Base-by-base conservation (phyloP, 2,888 invertebrate genomes). In the Acrobasis consociella region DNA sequence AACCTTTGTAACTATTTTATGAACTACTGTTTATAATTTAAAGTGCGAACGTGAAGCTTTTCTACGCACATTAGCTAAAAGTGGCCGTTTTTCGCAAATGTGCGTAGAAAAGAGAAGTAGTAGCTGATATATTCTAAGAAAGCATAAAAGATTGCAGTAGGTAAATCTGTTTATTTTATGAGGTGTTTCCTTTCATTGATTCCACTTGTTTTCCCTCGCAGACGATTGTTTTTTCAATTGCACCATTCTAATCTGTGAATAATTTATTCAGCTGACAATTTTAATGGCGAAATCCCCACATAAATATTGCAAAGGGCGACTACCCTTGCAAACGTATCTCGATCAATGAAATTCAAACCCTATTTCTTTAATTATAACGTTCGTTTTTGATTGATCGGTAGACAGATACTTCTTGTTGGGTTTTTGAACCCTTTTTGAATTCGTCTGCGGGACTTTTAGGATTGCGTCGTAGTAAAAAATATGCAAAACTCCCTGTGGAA, bases 201-300 rank as follows among this genome's bases (percentile, higher is more conserved):
- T 13, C 56, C 17, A 8, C 42, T 17, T 22, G 17, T 13, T 31
- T 16, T 42, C 56, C 56, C 39, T 56, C 55, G 39, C 56, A 56
- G 38, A 56, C 56, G 7, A 42, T 46, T 46, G 56, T 42, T 56
- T 56, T 56, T 56, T 56, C 56, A 56, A 56, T 56, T 22, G 42
- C 56, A 15, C 42, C 13, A 56, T 56, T 56, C 56, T 56, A 56
- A 56, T 56, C 56, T 59, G 51, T 51, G 38, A 60, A 60, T 60
- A 60, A 60, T 60, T 60, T 60, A 60, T 60, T 39, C 60, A 60
- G 60, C 60, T 60, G 60, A 51, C 60, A 60, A 51, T 60, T 60
- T 60, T 60, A 60, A 60, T 60, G 60, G 51, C 51, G 39, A 60
- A 60, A 60, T 60, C 51, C 60, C 60, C 38, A 60, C 60, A 60